Percentiles rank a stretch among this genome's conserved stretches.
Conservation (phyloP, 2,888 invertebrate species). For the Pseudococcus jackbeardsleyi region DNA sequence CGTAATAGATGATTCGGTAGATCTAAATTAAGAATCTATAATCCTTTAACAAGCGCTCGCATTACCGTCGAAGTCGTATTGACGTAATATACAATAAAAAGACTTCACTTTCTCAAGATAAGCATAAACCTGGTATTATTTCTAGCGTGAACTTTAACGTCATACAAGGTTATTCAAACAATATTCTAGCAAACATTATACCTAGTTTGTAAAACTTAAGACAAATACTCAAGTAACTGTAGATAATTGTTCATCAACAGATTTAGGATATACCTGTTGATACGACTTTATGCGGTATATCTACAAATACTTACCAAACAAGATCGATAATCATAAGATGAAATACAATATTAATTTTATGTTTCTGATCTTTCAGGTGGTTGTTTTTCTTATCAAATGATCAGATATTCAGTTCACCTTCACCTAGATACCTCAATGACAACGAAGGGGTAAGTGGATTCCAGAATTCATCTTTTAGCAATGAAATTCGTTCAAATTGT, state of each 20-base stretch:
- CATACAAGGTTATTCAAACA: background rate
- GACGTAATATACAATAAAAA: background rate
- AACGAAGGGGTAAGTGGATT: background rate
- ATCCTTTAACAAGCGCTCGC: background rate
- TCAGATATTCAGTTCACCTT: background rate
- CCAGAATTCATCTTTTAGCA: background rate
- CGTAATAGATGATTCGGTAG: background rate
- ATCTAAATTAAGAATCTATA: conserved; percentile 1
- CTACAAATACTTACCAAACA: too few relatives aligned
- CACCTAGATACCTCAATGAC: too few relatives aligned
- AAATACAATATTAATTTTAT: background rate
- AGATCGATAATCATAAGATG: background rate
- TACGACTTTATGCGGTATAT: background rate
- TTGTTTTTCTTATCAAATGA: background rate
- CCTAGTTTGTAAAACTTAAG: background rate
- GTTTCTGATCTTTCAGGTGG: background rate
- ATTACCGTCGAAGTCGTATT: background rate
- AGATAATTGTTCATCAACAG: background rate
- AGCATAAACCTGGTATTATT: background rate
- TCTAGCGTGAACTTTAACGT: background rate
- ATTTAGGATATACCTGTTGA: background rate
- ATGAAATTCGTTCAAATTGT: background rate
- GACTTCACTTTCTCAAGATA: background rate
- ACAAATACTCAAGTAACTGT: background rate
- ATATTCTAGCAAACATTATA: background rate